phyloP scores from a whole-genome alignment of 2,113 vertebrate species.

The Heterocephalus glaber region DNA sequence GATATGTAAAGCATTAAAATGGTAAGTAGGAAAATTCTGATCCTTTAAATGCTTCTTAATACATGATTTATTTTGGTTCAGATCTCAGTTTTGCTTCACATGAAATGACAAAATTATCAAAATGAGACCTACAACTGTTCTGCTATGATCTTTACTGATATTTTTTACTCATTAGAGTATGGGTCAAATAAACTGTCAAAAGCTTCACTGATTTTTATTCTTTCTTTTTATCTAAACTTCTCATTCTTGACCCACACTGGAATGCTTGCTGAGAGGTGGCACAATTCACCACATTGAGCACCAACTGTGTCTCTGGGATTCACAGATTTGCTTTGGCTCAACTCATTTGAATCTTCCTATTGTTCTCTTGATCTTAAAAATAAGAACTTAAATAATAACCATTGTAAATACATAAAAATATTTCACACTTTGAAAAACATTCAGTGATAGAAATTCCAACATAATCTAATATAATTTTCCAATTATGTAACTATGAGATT shows the following conservation, averaged over 20 bases:
- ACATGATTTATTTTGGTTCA: conserved; percentile 41
- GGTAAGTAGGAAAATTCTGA: neutral
- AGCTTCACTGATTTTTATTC: conserved; percentile 17
- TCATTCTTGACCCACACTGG: neutral
- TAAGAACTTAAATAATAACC: conserved; percentile 12
- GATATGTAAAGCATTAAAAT: neutral
- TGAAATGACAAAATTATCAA: conserved; percentile 33
- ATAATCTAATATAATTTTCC: neutral
- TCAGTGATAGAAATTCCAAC: neutral
- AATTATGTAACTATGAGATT: neutral
- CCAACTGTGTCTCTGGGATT: neutral
- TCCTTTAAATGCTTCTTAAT: neutral
- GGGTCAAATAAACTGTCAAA: conserved; percentile 39
- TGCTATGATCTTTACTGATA: neutral
- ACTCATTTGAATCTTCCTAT: conserved; percentile 11
- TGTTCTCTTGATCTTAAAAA: conserved; percentile 50
- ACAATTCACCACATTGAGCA: neutral
- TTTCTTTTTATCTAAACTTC: conserved; percentile 31
- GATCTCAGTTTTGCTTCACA: conserved; percentile 10
- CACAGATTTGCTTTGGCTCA: neutral
- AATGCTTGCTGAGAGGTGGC: neutral
- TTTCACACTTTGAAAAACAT: neutral
- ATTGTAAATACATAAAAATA: neutral
- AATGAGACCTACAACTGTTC: conserved; percentile 20
- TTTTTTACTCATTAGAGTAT: conserved; percentile 2